Evolutionary conservation across 2,797 vertebrate genomes (phyloP), one percentile per base, ranked within the genome.

Genomic region (Bucorvus abyssinicus): DNA sequence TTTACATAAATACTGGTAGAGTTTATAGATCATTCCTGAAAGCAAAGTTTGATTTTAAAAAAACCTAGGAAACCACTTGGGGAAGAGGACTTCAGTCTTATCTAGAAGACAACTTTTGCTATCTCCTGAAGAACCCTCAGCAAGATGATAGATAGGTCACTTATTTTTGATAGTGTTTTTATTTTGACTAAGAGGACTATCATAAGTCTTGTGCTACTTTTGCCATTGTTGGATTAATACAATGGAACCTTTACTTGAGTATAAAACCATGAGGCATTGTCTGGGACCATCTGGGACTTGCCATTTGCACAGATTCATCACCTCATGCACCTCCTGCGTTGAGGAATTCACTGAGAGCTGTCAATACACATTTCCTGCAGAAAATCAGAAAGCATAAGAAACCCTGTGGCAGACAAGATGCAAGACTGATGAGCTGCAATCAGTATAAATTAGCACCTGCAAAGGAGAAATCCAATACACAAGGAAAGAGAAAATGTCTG

Each of bases 371-470:
- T 89, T 94, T 89, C 69, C 90, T 91, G 84, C 89, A 90, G 44
- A 80, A 90, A 91, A 93, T 71, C 30, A 70, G 79, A 64, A 89
- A 49, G 65, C 68, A 26, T 34, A 55, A 95, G 84, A 86, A 91
- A 70, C 29, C 56, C 63, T 5, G 9, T 18, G 75, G 80, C 94
- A 91, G 60, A 61, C 11, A 75, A 94, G 85, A 91, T 63, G 49
- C 65, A 69, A 77, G 69, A 70, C 73, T 92, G 70, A 91, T 90
- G 88, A 93, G 84, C 38, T 95, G 84, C 92, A 95, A 95, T 96
- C 87, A 86, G 90, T 73, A 78, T 74, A 92, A 96, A 95, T 96
- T 97, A 91, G 65, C 57, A 79, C 60, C 79, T 90, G 68, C 61
- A 87, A 92, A 80, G 56, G 60, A 83, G 61, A 94, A 87, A 91